A percentile compares a stretch with the other conserved stretches of the same genome.
Evolutionary conservation across 2,888 invertebrate genomes (phyloP).

Genomic region (Hipparchia sbordonii): DNA sequence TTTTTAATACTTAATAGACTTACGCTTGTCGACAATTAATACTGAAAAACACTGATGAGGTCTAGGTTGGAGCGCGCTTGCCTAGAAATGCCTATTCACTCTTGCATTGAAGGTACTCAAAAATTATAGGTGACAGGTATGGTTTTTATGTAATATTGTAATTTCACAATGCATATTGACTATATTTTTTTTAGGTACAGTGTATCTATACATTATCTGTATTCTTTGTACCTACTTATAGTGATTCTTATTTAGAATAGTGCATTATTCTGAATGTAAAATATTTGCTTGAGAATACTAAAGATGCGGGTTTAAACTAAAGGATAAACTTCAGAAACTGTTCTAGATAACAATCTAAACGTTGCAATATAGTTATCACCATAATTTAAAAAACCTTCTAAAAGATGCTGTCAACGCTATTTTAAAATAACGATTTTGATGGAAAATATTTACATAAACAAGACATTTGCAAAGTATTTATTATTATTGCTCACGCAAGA

Average conservation of each 20-base stretch:
- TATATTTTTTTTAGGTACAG: no score
- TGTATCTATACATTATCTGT: no score
- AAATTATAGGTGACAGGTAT: no score
- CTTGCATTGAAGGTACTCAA: no score
- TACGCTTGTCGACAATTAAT: no score
- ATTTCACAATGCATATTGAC: no score
- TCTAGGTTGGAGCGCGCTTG: no score
- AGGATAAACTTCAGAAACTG: background rate
- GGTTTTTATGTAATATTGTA: no score
- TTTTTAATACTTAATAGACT: no score
- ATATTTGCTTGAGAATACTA: background rate
- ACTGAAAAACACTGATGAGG: no score
- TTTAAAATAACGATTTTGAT: slow-evolving; percentile 11
- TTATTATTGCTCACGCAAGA: slow-evolving; percentile 16
- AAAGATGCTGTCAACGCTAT: slow-evolving; percentile 16
- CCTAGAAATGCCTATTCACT: no score
- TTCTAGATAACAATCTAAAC: slow-evolving; percentile 12
- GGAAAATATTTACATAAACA: slow-evolving; percentile 10
- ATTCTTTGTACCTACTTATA: background rate
- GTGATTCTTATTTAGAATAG: no score
- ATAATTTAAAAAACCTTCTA: slow-evolving; percentile 10
- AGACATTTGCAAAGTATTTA: slow-evolving; percentile 13
- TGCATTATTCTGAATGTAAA: background rate
- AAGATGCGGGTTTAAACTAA: background rate
- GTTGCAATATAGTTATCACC: background rate